These are phyloP conservation scores for Bombyx huttoni DNA, from an alignment of 2,888 invertebrate species.

Conservation along the genomic window DNA sequence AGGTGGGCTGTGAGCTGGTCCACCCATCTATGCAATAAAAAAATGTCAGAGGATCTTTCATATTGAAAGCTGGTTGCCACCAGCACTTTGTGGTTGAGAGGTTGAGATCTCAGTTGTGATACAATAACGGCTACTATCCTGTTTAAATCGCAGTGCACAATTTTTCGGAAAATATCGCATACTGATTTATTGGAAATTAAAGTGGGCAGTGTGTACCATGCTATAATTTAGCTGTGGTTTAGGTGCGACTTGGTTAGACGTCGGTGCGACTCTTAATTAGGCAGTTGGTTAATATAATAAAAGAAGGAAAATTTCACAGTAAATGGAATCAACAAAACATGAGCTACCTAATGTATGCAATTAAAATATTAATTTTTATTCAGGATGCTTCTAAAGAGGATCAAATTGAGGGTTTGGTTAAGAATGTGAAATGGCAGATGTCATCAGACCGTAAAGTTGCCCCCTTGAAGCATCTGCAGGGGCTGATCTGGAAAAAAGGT, in stretches of 20 bases:
- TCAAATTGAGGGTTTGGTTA: slow-evolving; percentile 75
- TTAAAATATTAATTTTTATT: slow-evolving; percentile 12
- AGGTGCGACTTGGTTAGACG: neutral
- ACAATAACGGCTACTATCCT: no score
- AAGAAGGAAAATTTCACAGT: neutral
- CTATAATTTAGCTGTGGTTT: neutral
- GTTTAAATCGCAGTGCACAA: no score
- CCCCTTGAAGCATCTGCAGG: slow-evolving; percentile 90
- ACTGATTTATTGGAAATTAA: no score
- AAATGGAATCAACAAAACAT: no score
- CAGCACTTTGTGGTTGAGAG: no score
- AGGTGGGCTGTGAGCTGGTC: no score
- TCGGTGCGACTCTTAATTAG: no score
- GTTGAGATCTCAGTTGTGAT: neutral
- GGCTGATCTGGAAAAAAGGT: slow-evolving; percentile 89
- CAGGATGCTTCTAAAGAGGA: slow-evolving; percentile 62
- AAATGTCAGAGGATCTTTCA: no score
- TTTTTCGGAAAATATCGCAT: no score
- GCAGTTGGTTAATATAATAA: neutral
- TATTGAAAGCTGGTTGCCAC: no score
- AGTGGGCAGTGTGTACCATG: neutral
- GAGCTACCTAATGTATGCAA: neutral
- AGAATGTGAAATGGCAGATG: slow-evolving; percentile 86
- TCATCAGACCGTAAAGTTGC: slow-evolving; percentile 83
- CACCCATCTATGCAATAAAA: no score